Evolutionary conservation across 1,140 invertebrate genomes (phyloP).

Genomic region (Microplitis mediator): DNA sequence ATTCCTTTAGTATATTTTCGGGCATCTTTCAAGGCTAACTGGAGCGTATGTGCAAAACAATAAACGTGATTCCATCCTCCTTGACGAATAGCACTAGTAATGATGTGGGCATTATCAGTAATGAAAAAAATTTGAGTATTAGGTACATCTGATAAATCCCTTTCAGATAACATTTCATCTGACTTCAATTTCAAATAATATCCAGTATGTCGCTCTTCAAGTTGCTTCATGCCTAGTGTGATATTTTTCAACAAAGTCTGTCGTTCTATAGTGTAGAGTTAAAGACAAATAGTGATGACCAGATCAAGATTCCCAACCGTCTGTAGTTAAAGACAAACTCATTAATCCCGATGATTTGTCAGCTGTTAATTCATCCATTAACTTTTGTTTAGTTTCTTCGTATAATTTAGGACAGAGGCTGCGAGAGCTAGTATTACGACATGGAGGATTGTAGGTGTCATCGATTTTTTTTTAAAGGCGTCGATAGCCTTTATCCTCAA

Average conservation of each 20-base stretch:
- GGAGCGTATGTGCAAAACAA: too few species aligned
- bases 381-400: slow-evolving; percentile 1
- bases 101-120: slow-evolving; percentile 15
- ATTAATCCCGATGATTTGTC: background rate
- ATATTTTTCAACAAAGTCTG: slow-evolving; percentile 6
- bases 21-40: too few species aligned
- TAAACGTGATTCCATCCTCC: slow-evolving; percentile 2
- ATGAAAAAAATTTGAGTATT: background rate
- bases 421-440: background rate
- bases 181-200: background rate
- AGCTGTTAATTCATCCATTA: background rate
- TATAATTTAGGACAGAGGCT: background rate
- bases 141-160: background rate
- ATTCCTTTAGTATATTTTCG: too few species aligned
- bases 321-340: slow-evolving; percentile 5
- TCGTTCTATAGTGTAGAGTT: slow-evolving; percentile 8
- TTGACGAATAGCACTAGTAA: background rate
- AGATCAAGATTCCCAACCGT: background rate
- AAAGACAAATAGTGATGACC: background rate
- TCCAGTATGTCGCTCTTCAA: background rate
- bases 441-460: background rate
- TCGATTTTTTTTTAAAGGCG: slow-evolving; percentile 8
- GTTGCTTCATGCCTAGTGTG: background rate
- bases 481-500: slow-evolving; percentile 2
- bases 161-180: background rate